phyloP scores from a whole-genome alignment of 2,888 invertebrate genomes.

The Cybosia mesomella region DNA sequence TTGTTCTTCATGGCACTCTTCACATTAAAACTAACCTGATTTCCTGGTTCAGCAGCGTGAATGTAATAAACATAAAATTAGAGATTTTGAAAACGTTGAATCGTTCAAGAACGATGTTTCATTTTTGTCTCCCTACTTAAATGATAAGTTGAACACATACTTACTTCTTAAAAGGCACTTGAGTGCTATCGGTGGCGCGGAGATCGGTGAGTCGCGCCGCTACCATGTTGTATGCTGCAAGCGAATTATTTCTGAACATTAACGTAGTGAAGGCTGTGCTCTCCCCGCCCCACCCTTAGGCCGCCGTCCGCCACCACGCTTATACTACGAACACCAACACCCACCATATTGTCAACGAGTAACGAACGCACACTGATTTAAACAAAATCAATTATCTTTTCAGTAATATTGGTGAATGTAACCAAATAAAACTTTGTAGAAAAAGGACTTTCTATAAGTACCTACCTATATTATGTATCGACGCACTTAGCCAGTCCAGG shows the following conservation, averaged over 20 bases:
- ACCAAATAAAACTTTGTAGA: not conserved
- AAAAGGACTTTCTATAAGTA: not conserved
- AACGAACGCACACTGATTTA: slow-evolving; percentile 61
- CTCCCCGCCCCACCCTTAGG: slow-evolving; percentile 50
- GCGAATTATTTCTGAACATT: slow-evolving; percentile 89
- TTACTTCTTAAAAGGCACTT: slow-evolving; percentile 99
- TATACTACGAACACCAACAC: slow-evolving; percentile 73
- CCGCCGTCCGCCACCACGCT: slow-evolving; percentile 52
- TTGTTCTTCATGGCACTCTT: not conserved
- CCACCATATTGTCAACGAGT: slow-evolving; percentile 86
- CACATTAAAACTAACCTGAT: slow-evolving; percentile 73
- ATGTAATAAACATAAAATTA: slow-evolving; percentile 37
- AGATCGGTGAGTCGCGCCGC: slow-evolving; percentile 98
- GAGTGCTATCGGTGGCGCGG: slow-evolving; percentile 97
- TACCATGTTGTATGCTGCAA: slow-evolving; percentile 99
- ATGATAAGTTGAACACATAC: slow-evolving; percentile 68
- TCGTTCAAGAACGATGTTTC: not conserved
- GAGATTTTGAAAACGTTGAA: not conserved
- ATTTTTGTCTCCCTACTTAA: not conserved
- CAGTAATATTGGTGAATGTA: not conserved
- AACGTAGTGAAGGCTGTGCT: slow-evolving; percentile 74
- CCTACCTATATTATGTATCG: no score
- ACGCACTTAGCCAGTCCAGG: no score
- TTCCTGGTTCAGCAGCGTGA: slow-evolving; percentile 70
- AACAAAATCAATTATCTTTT: slow-evolving; percentile 24